Base-by-base conservation (phyloP, 2,113 vertebrate genomes). In the Noctilio leporinus region DNA sequence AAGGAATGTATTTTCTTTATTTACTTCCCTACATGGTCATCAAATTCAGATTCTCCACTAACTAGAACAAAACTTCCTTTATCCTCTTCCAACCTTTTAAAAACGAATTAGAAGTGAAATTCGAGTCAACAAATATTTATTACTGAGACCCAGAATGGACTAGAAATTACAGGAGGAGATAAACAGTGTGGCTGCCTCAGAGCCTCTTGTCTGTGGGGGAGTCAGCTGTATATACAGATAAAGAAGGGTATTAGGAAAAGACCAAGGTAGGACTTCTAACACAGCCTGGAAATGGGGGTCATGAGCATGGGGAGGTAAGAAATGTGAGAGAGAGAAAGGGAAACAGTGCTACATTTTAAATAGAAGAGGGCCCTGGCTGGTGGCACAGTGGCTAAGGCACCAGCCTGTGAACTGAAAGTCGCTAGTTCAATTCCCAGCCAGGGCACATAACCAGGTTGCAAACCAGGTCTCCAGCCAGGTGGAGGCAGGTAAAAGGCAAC, bases 91-190 rank as follows among this genome's bases (percentile, higher is more conserved):
- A 55, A 45, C 55, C 76, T 51, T 94, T 80, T 22, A 51, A 82
- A 77, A 86, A 4, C 4, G 24, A 76, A 47, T 40, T 11, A 0
- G 7, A 70, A 82, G 45, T 45, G 8, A 86, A 75, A 19, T n/a
- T n/a, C 24, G 43, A 45, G 55, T 86, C 62, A 69, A 91, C 15
- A 94, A 77, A 76, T 91, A 69, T 20, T 35, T 53, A 35, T 43
- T 91, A 49, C 43, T 53, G 65, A 95, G 43, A 81, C 17, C 15
- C 16, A 69, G 77, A 91, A 53, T 33, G 5, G 2, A 69, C 57
- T 86, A 40, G 43, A 64, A 40, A 70, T 69, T 91, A 30, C 3
- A 24, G n/a, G 14, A 51, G 10, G 2, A 69, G 62, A 47, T 35
- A 28, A 47, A 65, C 45, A 40, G 30, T n/a, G 1, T 7, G 15